phyloP scores from a whole-genome alignment of 2,888 invertebrate genomes.

The Pachymerium ferrugineum region DNA sequence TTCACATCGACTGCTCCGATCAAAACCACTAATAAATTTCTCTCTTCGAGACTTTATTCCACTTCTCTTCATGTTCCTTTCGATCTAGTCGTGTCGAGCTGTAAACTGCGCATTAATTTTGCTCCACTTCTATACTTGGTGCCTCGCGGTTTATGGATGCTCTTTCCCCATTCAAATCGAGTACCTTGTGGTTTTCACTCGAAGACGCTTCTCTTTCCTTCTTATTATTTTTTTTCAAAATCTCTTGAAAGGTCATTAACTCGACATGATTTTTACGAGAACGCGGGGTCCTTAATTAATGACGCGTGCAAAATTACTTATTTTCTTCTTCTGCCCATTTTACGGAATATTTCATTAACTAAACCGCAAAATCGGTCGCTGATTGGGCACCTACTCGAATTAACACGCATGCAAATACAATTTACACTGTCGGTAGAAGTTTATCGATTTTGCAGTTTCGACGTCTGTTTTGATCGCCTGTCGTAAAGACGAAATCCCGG shows the following conservation, averaged over 20 bases:
- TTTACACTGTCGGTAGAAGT: background rate
- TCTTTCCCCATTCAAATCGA: conserved; percentile 7
- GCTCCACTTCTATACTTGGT: background rate
- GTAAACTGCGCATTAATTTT: background rate
- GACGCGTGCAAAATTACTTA: conserved; percentile 13
- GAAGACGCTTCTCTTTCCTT: background rate
- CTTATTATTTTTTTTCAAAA: background rate
- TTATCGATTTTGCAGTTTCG: background rate
- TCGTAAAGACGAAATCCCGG: background rate
- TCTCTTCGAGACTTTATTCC: too few species aligned
- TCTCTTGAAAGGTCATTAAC: background rate
- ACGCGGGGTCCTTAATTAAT: background rate
- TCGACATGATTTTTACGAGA: background rate
- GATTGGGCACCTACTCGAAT: background rate
- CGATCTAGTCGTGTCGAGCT: background rate
- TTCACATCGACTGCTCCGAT: conserved; percentile 14
- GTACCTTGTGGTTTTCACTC: background rate
- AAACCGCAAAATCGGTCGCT: background rate
- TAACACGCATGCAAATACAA: background rate
- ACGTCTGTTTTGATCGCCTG: background rate
- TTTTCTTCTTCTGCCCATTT: background rate
- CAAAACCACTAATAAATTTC: conserved; percentile 21
- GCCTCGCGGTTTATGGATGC: conserved; percentile 14
- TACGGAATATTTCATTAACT: background rate
- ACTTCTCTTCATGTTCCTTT: background rate